Evolutionary conservation across 2,113 vertebrate species (phyloP).

Genomic region (Protobothrops flavoviridis): DNA sequence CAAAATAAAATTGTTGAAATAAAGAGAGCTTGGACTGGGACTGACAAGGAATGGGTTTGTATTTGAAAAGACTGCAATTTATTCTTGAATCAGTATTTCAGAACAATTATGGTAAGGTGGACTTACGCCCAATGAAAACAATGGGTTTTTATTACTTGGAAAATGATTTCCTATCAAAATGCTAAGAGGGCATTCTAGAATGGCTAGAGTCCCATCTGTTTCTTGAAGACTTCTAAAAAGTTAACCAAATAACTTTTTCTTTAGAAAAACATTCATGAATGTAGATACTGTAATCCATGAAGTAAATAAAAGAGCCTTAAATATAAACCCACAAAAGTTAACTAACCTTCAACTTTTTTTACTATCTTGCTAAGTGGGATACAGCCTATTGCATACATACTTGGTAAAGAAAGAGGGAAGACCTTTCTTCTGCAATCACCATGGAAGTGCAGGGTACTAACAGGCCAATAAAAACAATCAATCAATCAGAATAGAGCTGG

Average conservation of each 20-base stretch:
- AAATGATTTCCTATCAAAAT: not conserved
- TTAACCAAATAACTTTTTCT: not conserved
- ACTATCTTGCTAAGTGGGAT: not conserved
- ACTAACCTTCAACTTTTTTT: not conserved
- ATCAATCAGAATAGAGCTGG: not conserved
- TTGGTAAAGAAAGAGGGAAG: not conserved
- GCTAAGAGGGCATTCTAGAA: not conserved
- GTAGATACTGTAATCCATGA: not conserved
- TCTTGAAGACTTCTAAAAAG: not conserved
- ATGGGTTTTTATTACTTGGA: not conserved
- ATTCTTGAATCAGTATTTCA: not conserved
- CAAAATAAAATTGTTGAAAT: not conserved
- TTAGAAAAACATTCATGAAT: not conserved
- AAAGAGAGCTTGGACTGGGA: not conserved
- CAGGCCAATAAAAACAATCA: not conserved
- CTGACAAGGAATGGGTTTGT: not conserved
- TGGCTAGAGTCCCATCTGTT: not conserved
- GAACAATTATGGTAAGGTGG: not conserved
- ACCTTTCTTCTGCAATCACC: not conserved
- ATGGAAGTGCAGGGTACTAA: not conserved
- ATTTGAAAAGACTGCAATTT: not conserved
- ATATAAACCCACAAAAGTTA: not conserved
- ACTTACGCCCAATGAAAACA: not conserved
- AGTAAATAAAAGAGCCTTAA: not conserved
- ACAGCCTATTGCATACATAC: not conserved